Conservation (phyloP, 2,797 vertebrate species). For the Percopsis omiscomaycus region DNA sequence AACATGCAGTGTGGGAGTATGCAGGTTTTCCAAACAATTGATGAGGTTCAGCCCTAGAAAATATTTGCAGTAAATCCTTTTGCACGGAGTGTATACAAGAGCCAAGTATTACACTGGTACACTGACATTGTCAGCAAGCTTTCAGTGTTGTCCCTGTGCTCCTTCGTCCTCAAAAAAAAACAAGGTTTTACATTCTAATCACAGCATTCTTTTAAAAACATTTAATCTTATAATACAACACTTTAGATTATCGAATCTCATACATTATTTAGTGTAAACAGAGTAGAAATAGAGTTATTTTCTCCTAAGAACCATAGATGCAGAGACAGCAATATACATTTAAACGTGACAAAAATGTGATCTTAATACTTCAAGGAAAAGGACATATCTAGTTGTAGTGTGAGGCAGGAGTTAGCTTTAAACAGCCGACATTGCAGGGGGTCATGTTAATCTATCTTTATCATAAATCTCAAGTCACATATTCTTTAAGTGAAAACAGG, state of each 20-base stretch:
- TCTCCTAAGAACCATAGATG: constrained; percentile 45
- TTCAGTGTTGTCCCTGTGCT: constrained; percentile 62
- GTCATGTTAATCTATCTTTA: too few relatives aligned
- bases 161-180: constrained; percentile 55
- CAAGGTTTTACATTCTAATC: constrained; percentile 73
- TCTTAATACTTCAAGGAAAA: constrained; percentile 6
- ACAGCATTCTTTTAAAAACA: constrained; percentile 48
- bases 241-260: constrained; percentile 35
- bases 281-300: constrained; percentile 24
- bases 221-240: constrained; percentile 8
- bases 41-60: constrained; percentile 25
- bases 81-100: constrained; percentile 22
- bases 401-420: too few relatives aligned
- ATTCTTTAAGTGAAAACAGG: constrained; percentile 35
- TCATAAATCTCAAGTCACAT: constrained; percentile 13
- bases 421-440: too few relatives aligned
- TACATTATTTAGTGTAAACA: constrained; percentile 55
- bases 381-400: not conserved
- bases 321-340: constrained; percentile 40
- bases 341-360: constrained; percentile 10
- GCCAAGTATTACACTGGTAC: constrained; percentile 39
- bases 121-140: constrained; percentile 43
- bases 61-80: constrained; percentile 7
- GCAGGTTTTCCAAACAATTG: constrained; percentile 11
- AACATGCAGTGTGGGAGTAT: constrained; percentile 16